phyloP scores from a whole-genome alignment of 2,797 vertebrate species.

The Myoxocephalus aenaeus region DNA sequence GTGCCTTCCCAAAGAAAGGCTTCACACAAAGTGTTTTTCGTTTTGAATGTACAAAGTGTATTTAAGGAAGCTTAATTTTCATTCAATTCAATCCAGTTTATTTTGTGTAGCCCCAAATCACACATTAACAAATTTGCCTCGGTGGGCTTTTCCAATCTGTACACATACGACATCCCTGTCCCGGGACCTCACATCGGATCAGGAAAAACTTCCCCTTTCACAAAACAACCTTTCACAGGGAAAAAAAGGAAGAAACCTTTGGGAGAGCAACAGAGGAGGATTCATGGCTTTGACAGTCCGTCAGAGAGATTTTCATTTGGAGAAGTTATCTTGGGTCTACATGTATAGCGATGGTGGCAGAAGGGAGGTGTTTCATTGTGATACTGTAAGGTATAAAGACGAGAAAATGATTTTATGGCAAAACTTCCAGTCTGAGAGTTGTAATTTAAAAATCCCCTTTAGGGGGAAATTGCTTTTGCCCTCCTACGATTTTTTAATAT shows the following conservation, averaged over 20 bases:
- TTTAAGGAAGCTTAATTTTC: conserved; percentile 25
- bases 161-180: too few species aligned
- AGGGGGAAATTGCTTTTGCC: conserved; percentile 84
- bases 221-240: too few species aligned
- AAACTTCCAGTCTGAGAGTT: conserved; percentile 59
- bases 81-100: neutral
- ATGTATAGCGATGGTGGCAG: conserved; percentile 3
- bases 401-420: conserved; percentile 59
- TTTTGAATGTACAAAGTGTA: conserved; percentile 12
- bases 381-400: conserved; percentile 34
- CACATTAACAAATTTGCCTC: too few species aligned
- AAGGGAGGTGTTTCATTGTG: conserved; percentile 45
- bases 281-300: conserved; percentile 10
- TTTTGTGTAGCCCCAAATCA: too few species aligned
- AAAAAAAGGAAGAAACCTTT: too few species aligned
- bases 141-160: too few species aligned
- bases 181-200: too few species aligned
- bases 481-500: conserved; percentile 83
- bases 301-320: conserved; percentile 43
- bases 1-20: conserved; percentile 31
- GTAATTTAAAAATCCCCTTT: conserved; percentile 75
- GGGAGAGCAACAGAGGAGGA: too few species aligned
- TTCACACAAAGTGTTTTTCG: neutral
- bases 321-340: conserved; percentile 33
- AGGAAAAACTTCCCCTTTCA: too few species aligned